Evolutionary conservation across 64 coral and sea anemone species (phyloP), one percentile per base, ranked within the genome.

Genomic region (Catalaphyllia jardinei): DNA sequence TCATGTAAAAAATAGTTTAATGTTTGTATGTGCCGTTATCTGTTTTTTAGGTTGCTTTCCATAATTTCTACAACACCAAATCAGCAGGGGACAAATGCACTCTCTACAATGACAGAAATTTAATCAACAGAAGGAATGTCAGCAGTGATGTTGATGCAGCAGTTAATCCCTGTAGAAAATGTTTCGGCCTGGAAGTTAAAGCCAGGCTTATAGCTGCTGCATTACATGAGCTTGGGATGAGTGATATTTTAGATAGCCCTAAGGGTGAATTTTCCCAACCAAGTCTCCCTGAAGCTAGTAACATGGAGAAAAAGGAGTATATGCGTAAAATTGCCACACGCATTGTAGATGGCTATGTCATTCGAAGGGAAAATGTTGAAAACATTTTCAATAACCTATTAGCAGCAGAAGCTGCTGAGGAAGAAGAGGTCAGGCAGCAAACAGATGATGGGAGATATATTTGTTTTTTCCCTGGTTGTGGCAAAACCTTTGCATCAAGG

Each of bases 51-150:
- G 67, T 93, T 82, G 86, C 76, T 31, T 93, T 88, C 60, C 42
- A 28, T 11, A 82, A 83, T 24, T 74, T 88, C 33, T 93, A 83
- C 46, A 89, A 92, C 14, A 79, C 77, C 50, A 52, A 76, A 52
- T 92, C 91, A 79, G 22, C 83, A n/a, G 64, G 91, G 55, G 84
- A 92, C 91, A 92, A 93, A 76, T 83, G 86, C 39, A 93, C 92
- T 29, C 76, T 93, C 10, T 93, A 88, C 31, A 83, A 77, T 54
- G 92, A 89, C 42, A 86, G 78, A 52, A 93, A 93, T 67, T 72
- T 93, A 13, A 93, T 93, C 49, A 93, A 93, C 75, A 88, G 87
- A 50, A 60, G 92, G 0, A 93, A 93, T 89, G 92, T 93, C 46
- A 89, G 33, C 4, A 25, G 52, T 16, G 92, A 89, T 78, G 92